Conservation (phyloP, 2,888 invertebrate species). For the Amphipoea oculea region DNA sequence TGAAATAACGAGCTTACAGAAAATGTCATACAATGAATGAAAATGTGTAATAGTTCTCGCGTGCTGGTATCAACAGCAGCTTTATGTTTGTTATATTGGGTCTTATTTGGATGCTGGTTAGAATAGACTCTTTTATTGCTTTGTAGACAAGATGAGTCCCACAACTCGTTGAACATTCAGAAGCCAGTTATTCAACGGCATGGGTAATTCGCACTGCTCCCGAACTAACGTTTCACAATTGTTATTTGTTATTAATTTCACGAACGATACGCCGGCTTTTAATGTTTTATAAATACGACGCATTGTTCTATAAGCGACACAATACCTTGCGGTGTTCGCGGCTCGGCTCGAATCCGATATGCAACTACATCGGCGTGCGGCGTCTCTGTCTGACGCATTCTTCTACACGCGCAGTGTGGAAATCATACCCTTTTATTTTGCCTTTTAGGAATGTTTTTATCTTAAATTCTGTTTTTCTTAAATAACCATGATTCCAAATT, state of each 20-base stretch:
- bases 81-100: background rate
- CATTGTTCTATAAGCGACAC: constrained; percentile 90
- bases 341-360: constrained; percentile 85
- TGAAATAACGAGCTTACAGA: background rate
- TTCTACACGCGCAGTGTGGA: constrained; percentile 69
- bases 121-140: constrained; percentile 21
- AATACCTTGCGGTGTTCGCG: constrained; percentile 86
- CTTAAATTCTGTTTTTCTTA: background rate
- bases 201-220: constrained; percentile 88
- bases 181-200: constrained; percentile 82
- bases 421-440: constrained; percentile 53
- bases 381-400: constrained; percentile 83
- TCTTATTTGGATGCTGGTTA: background rate
- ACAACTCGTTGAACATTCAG: constrained; percentile 68
- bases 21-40: background rate
- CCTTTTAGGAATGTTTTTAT: background rate
- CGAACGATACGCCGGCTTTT: constrained; percentile 90
- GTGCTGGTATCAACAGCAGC: background rate
- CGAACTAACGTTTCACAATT: constrained; percentile 90
- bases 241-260: constrained; percentile 91
- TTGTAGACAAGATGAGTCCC: constrained; percentile 52
- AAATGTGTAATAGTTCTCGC: background rate
- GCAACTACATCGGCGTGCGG: constrained; percentile 75
- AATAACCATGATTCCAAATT: background rate
- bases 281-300: constrained; percentile 90